phyloP scores from a whole-genome alignment of 2,888 invertebrate species.

The Laothoe populi region DNA sequence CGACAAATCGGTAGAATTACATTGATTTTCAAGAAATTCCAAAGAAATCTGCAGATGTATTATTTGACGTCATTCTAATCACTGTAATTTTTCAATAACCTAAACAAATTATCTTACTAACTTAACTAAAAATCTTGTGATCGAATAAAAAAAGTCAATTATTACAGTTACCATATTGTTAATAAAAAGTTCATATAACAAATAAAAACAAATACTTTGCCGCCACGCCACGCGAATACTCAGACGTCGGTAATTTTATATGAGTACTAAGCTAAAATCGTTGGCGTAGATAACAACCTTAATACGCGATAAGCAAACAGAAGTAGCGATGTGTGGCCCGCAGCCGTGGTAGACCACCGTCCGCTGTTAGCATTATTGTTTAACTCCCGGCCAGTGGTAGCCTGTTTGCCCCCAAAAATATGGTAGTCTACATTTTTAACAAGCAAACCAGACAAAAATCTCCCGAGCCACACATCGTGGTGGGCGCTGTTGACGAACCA shows the following conservation, averaged over 20 bases:
- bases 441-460: conserved; percentile 58
- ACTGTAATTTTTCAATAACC: too few relatives aligned
- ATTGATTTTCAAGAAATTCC: too few relatives aligned
- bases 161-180: too few relatives aligned
- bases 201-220: too few relatives aligned
- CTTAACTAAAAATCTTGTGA: too few relatives aligned
- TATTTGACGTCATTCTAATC: too few relatives aligned
- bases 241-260: neutral
- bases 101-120: too few relatives aligned
- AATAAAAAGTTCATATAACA: too few relatives aligned
- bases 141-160: too few relatives aligned
- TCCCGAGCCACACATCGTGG: conserved; percentile 57
- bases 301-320: conserved; percentile 33
- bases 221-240: too few relatives aligned
- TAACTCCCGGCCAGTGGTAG: conserved; percentile 58
- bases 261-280: neutral
- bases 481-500: conserved; percentile 62
- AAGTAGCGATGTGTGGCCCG: conserved; percentile 35
- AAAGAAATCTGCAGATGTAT: too few relatives aligned
- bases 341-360: conserved; percentile 34
- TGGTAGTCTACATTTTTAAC: conserved; percentile 81
- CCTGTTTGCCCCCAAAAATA: conserved; percentile 68
- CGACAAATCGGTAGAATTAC: too few relatives aligned
- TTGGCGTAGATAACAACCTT: conserved; percentile 32
- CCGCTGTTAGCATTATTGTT: conserved; percentile 64